These are phyloP conservation scores for Aphis craccivora DNA, from an alignment of 1,140 invertebrate species.

Conservation along the genomic window DNA sequence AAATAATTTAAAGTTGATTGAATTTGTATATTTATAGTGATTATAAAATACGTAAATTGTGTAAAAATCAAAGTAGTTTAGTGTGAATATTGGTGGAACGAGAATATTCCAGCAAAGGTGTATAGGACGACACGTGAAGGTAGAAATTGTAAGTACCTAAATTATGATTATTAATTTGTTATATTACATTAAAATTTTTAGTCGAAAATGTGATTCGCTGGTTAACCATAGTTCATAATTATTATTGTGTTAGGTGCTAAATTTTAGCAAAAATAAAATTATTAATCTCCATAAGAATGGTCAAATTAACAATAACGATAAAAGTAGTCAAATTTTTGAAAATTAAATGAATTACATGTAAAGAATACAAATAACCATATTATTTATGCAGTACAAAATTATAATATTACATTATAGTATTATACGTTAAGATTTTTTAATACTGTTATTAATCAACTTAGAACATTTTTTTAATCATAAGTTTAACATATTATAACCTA, in stretches of 20 bases:
- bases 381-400: no score
- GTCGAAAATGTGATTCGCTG: neutral
- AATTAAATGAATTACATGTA: neutral
- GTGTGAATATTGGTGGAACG: constrained; percentile 12
- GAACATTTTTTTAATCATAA: neutral
- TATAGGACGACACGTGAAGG: neutral
- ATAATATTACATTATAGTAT: no score
- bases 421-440: neutral
- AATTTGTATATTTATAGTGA: neutral
- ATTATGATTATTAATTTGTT: neutral
- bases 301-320: neutral
- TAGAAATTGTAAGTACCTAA: neutral
- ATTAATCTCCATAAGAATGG: neutral
- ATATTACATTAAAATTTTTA: neutral
- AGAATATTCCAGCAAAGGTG: neutral
- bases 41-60: neutral
- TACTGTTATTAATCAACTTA: neutral
- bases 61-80: neutral
- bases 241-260: neutral
- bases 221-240: neutral
- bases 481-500: no score
- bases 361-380: no score
- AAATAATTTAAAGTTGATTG: neutral
- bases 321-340: neutral
- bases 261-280: neutral